Conservation (phyloP, 2,888 invertebrate genomes). For the Onthophagus sagittarius region DNA sequence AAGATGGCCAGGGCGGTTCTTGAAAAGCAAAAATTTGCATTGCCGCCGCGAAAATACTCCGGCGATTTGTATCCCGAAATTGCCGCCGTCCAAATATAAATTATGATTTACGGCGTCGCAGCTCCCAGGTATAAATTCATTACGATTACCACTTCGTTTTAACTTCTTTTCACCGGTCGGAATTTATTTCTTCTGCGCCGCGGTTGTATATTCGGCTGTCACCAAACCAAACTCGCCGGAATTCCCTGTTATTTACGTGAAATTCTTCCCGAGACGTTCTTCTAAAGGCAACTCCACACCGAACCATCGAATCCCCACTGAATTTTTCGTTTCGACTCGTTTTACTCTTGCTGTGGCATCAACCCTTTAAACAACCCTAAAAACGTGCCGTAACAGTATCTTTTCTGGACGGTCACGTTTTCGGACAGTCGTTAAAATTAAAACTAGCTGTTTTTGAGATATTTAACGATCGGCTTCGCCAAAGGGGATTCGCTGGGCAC, state of each 20-base stretch:
- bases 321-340: neutral
- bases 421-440: constrained; percentile 14
- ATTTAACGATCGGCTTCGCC: constrained; percentile 10
- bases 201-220: constrained; percentile 21
- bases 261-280: constrained; percentile 11
- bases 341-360: neutral
- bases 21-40: neutral
- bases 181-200: constrained; percentile 21
- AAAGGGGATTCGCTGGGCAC: neutral
- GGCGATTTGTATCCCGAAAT: neutral
- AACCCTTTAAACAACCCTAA: neutral
- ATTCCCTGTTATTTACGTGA: constrained; percentile 23
- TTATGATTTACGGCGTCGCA: constrained; percentile 6
- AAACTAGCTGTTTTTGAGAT: constrained; percentile 11
- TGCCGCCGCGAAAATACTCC: neutral
- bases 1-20: neutral
- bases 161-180: constrained; percentile 4
- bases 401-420: constrained; percentile 1
- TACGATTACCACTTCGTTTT: constrained; percentile 1
- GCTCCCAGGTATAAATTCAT: constrained; percentile 12
- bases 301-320: neutral
- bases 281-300: neutral
- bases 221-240: constrained; percentile 11
- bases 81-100: constrained; percentile 7
- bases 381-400: neutral